A percentile compares a stretch with the other conserved stretches of the same genome.
Conservation (phyloP, 2,797 vertebrate species). For the Molossus alvarezi region DNA sequence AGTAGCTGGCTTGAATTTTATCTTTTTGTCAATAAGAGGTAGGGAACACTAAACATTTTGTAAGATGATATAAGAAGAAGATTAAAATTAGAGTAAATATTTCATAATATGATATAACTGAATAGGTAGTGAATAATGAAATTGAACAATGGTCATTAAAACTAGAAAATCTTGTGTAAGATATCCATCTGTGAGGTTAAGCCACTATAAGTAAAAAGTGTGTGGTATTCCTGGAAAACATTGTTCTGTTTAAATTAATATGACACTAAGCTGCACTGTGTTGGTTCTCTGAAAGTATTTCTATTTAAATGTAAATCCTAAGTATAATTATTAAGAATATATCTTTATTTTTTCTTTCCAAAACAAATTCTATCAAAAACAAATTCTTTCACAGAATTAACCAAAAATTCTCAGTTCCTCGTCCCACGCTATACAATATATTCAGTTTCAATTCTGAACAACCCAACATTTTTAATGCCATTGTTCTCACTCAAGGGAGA, state of each 20-base stretch:
- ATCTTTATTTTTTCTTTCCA: background rate
- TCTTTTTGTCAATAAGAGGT: background rate
- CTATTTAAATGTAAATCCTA: slow-evolving; percentile 42
- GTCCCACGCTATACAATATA: background rate
- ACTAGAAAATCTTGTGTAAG: background rate
- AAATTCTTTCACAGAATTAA: slow-evolving; percentile 1
- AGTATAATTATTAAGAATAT: background rate
- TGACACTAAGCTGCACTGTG: background rate
- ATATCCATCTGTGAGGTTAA: slow-evolving; percentile 27
- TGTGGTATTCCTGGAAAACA: background rate
- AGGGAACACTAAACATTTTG: background rate
- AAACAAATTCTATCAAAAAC: background rate
- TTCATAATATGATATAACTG: slow-evolving; percentile 15
- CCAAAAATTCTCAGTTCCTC: background rate
- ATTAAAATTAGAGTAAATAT: background rate
- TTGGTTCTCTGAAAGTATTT: background rate
- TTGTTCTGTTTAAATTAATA: slow-evolving; percentile 39
- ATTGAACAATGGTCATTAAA: background rate
- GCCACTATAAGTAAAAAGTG: background rate
- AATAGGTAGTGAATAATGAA: background rate
- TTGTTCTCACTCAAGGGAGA: slow-evolving; percentile 8
- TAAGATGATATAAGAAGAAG: background rate
- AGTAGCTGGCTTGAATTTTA: background rate
- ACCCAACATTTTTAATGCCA: background rate
- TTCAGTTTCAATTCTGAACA: background rate